Evolutionary conservation across 2,113 vertebrate genomes (phyloP), one percentile per base, ranked within the genome.

Genomic region (Tenebrosternarchus preto): DNA sequence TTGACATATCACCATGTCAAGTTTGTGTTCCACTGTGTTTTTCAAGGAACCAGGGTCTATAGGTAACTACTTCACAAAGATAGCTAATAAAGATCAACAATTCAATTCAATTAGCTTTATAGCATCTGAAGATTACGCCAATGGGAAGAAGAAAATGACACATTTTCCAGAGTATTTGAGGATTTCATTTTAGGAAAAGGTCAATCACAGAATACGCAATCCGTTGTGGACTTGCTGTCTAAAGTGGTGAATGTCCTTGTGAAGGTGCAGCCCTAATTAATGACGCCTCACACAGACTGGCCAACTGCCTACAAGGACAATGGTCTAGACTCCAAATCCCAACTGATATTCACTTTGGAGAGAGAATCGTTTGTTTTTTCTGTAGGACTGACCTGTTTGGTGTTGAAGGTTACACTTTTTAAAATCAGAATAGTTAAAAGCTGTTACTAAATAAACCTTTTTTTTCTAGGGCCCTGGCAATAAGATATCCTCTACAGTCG

Each of bases 201-300:
- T 50, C 64, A 36, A 76, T 12, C 55, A 57, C 55, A 53, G 56
- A 8, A 66, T 39, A 56, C 56, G 20, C 24, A 19, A 68, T 46
- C 20, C 25, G 16, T 24, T 31, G 25, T 33, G 3, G n/a, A 53
- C n/a, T 76, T 74, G 9, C 19, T 50, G 64, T 50, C 46, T n/a
- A 66, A 33, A 43, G 56, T 15, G 20, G 33, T 39, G 43, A 78
- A 75, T 27, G 75, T 78, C 76, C 76, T 81, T 79, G 39, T 77
- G 57, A 46, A 43, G 80, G 43, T 73, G 55, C 27, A 80, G 77
- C 77, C 71, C 68, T 55, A 80, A 80, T 72, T 80, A 82, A 85
- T 80, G 76, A 80, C 53, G 50, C n/a, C 76, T 53, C 17, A 39
- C 33, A 67, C 77, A 74, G 67, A 69, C 71, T 74, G 74, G 60